phyloP scores from a whole-genome alignment of 92 coral and sea anemone species.

The Galaxea fascicularis region DNA sequence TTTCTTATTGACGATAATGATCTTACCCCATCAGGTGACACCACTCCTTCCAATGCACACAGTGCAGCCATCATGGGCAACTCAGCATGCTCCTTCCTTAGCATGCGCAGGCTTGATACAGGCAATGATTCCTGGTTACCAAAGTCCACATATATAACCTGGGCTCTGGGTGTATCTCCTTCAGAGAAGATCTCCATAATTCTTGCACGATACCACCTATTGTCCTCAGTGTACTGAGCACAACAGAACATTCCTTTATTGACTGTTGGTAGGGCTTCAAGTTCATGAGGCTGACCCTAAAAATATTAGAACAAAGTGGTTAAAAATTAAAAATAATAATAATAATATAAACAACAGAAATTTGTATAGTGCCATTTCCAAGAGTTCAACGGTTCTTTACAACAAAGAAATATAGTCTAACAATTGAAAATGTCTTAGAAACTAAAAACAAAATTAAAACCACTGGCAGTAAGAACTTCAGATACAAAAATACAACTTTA shows the following conservation, averaged over 20 bases:
- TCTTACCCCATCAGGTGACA: conserved; percentile 56
- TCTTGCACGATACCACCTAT: conserved; percentile 82
- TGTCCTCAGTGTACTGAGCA: conserved; percentile 84
- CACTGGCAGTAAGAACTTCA: too few species aligned
- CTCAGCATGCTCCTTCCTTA: conserved; percentile 76
- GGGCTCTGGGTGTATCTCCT: conserved; percentile 47
- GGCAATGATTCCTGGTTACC: conserved; percentile 86
- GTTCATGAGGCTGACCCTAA: background rate
- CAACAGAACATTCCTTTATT: conserved; percentile 77
- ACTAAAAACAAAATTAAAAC: too few species aligned
- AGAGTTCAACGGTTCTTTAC: too few species aligned
- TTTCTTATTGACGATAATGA: too few species aligned
- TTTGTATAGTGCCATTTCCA: too few species aligned
- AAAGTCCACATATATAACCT: conserved; percentile 88
- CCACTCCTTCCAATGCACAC: conserved; percentile 81
- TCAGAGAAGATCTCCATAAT: conserved; percentile 49
- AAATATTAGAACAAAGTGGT: background rate
- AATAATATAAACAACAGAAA: too few species aligned
- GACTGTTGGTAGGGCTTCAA: conserved; percentile 4
- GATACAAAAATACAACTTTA: too few species aligned
- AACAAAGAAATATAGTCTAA: too few species aligned
- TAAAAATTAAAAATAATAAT: too few species aligned
- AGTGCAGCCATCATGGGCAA: conserved; percentile 84
- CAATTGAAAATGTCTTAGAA: too few species aligned
- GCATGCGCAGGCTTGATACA: conserved; percentile 66